phyloP scores from a whole-genome alignment of 2,113 vertebrate species.

The Mus pahari region DNA sequence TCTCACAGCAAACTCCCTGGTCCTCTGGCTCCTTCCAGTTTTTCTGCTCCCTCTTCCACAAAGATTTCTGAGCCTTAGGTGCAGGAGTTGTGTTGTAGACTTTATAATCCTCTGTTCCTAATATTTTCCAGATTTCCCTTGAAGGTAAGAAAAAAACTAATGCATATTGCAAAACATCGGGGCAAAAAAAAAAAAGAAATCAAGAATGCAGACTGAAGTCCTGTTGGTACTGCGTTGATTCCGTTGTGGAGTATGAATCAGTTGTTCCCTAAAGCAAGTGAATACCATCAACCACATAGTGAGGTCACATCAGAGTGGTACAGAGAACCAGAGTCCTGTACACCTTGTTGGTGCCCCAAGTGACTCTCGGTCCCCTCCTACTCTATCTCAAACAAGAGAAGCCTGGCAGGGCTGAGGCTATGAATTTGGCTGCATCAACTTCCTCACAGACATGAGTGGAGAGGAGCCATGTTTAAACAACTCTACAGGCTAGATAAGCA shows the following conservation, averaged over 20 bases:
- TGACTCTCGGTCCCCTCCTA: background rate
- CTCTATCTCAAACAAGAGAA: background rate
- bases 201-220: background rate
- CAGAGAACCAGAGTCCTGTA: background rate
- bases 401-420: background rate
- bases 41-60: background rate
- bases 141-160: constrained; percentile 19
- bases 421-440: background rate
- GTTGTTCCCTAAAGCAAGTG: background rate
- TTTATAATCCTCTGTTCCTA: background rate
- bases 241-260: background rate
- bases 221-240: background rate
- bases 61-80: background rate
- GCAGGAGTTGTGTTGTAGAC: fast-evolving
- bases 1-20: background rate
- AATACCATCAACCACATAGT: background rate
- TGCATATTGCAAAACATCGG: background rate
- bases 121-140: background rate
- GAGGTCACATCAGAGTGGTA: background rate
- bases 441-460: background rate
- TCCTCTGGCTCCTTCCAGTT: background rate
- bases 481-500: background rate
- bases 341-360: background rate
- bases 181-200: background rate
- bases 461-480: background rate